phyloP scores from a whole-genome alignment of 2,113 vertebrate genomes.

The Heterotilapia buettikoferi region DNA sequence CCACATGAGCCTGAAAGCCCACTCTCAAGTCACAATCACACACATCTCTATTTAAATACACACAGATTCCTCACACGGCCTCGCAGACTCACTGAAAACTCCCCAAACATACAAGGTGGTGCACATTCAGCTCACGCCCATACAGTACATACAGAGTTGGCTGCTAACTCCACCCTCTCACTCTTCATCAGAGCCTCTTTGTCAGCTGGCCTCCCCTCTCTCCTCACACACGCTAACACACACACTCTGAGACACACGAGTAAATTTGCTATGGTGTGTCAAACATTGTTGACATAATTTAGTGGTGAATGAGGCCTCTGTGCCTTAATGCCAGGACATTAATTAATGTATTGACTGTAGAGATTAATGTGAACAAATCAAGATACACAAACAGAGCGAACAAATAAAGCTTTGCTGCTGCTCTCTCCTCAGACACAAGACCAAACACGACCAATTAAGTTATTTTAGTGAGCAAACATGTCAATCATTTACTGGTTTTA shows the following conservation, averaged over 20 bases:
- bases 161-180: background rate
- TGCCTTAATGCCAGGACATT: background rate
- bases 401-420: background rate
- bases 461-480: background rate
- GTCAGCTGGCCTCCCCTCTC: background rate
- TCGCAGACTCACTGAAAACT: background rate
- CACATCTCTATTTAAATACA: background rate
- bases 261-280: background rate
- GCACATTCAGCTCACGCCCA: background rate
- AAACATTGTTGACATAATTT: background rate
- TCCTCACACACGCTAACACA: background rate
- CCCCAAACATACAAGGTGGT: background rate
- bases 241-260: background rate
- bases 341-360: background rate
- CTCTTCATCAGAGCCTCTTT: constrained; percentile 19
- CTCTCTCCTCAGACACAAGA: background rate
- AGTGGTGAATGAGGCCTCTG: background rate
- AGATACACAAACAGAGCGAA: background rate
- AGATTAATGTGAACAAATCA: background rate
- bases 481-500: background rate
- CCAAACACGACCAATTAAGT: background rate
- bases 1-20: background rate
- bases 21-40: background rate
- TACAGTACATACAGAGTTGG: background rate
- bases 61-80: background rate